Percentiles rank a stretch among this genome's conserved stretches.
Evolutionary conservation across 2,888 invertebrate species (phyloP).

Genomic region (Microplitis deprimator): DNA sequence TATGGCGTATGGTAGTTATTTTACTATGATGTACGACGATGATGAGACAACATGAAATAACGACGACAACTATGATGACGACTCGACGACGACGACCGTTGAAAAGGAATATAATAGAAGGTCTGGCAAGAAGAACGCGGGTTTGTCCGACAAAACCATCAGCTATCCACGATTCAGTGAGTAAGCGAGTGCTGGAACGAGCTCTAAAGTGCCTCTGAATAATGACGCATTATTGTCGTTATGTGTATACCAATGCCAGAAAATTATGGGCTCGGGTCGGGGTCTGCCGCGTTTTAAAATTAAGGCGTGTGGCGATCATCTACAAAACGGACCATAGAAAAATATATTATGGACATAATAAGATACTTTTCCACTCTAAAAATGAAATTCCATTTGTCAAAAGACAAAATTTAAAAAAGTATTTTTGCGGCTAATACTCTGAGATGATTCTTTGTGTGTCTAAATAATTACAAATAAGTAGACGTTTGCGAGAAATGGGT

Average conservation of each 20-base stretch:
- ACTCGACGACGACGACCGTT: conserved; percentile 26
- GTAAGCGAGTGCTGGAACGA: not conserved
- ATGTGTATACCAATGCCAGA: conserved; percentile 26
- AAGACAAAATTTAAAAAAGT: not conserved
- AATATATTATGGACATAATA: not conserved
- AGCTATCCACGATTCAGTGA: conserved; percentile 20
- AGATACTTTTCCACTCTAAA: conserved; percentile 22
- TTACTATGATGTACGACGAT: not conserved
- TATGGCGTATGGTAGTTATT: not conserved
- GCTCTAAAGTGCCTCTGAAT: conserved; percentile 32
- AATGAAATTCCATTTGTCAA: not conserved
- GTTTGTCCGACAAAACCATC: conserved; percentile 19
- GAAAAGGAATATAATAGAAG: conserved; percentile 31
- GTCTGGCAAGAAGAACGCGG: not conserved
- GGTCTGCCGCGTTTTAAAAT: conserved; percentile 32
- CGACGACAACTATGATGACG: not conserved
- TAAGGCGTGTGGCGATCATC: conserved; percentile 28
- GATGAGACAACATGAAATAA: not conserved
- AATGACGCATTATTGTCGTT: conserved; percentile 33
- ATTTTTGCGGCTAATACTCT: conserved; percentile 4
- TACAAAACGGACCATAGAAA: conserved; percentile 22
- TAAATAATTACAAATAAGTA: conserved; percentile 21
- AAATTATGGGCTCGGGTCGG: conserved; percentile 32
- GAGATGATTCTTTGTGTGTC: conserved; percentile 24
- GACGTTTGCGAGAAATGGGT: conserved; percentile 16